Evolutionary conservation across 2,888 invertebrate genomes (phyloP).

Genomic region (Drosophila prostipennis): DNA sequence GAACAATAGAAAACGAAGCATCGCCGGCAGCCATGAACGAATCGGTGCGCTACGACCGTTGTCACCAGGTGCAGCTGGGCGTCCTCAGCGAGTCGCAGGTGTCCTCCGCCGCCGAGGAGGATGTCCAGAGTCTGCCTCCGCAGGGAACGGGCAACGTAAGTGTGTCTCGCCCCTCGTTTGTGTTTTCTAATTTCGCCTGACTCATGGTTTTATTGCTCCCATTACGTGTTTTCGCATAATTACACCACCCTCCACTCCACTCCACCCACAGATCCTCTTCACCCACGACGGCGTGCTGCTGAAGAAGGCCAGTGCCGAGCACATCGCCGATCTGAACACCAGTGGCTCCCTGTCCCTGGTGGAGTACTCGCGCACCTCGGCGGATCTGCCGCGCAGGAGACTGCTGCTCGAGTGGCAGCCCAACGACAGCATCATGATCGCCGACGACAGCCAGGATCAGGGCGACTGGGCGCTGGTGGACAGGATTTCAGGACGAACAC

Average conservation of each 20-base stretch:
- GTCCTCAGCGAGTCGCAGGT: conserved; percentile 62
- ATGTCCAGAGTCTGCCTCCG: conserved; percentile 10
- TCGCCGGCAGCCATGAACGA: conserved; percentile 66
- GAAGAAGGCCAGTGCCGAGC: conserved; percentile 87
- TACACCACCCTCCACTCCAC: background rate
- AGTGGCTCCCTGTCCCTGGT: conserved; percentile 83
- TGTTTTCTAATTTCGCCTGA: conserved; percentile 50
- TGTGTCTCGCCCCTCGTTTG: conserved; percentile 10
- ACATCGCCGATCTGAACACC: conserved; percentile 87
- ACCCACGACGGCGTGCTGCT: conserved; percentile 92
- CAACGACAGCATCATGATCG: conserved; percentile 88
- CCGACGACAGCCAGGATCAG: conserved; percentile 91
- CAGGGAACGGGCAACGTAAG: conserved; percentile 73
- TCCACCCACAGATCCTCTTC: conserved; percentile 87
- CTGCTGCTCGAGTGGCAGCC: conserved; percentile 93
- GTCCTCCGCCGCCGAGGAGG: conserved; percentile 16
- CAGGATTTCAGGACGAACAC: conserved; percentile 85
- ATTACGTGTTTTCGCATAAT: conserved; percentile 1
- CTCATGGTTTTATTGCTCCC: conserved; percentile 43
- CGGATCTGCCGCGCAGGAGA: conserved; percentile 83
- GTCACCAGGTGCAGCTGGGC: conserved; percentile 72
- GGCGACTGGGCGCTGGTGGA: conserved; percentile 93
- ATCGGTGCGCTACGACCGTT: conserved; percentile 76
- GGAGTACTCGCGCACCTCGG: conserved; percentile 65
- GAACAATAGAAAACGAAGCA: conserved; percentile 42